Conservation (phyloP, 2,113 vertebrate genomes). For the Tragulus kanchil region DNA sequence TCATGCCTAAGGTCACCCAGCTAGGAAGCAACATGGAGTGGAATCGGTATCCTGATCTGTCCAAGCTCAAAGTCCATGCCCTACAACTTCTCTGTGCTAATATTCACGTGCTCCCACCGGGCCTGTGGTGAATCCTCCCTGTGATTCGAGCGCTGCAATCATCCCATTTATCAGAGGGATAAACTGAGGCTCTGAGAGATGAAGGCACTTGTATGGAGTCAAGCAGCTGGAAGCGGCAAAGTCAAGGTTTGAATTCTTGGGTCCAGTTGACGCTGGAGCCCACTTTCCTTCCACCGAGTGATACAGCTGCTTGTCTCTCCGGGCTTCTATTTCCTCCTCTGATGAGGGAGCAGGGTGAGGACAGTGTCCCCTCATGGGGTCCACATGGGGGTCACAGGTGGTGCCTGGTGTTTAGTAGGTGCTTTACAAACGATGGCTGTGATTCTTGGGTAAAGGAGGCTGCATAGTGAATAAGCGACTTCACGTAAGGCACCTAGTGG, state of each 20-base stretch:
- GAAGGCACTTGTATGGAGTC: accelerated
- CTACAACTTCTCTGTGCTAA: too few species aligned
- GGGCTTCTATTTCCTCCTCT: background rate
- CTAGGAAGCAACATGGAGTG: accelerated
- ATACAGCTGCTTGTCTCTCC: background rate
- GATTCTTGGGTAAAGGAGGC: background rate
- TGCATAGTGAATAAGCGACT: background rate
- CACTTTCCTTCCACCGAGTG: background rate
- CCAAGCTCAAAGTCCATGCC: background rate
- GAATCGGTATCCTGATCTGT: background rate
- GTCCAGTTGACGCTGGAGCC: background rate
- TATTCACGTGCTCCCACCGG: accelerated
- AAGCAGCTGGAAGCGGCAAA: accelerated
- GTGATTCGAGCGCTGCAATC: background rate
- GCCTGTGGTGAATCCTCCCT: background rate
- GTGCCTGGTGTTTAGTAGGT: background rate
- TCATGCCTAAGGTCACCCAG: background rate
- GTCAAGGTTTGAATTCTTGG: background rate
- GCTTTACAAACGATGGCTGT: background rate
- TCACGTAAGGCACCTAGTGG: background rate
- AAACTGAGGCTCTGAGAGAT: background rate
- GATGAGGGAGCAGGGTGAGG: background rate
- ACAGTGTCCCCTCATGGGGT: accelerated
- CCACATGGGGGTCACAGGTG: accelerated
- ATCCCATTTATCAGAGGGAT: background rate